Evolutionary conservation across 2,797 vertebrate genomes (phyloP).

Genomic region (Anguilla anguilla): DNA sequence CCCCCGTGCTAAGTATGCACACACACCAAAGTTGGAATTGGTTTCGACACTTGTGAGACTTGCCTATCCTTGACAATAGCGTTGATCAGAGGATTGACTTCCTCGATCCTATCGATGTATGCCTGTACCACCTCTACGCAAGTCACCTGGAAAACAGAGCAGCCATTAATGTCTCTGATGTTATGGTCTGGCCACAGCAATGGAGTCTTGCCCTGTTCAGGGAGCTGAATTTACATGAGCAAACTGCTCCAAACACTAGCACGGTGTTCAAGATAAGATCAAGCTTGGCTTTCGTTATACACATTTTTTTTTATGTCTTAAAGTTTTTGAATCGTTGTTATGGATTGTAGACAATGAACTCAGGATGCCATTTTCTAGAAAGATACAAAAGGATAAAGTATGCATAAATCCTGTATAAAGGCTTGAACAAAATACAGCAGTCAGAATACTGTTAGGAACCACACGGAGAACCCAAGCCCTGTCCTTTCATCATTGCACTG

Average conservation of each 20-base stretch:
- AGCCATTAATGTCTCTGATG: not conserved
- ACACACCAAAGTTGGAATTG: not conserved
- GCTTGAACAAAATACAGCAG: too few relatives aligned
- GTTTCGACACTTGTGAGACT: slow-evolving; percentile 38
- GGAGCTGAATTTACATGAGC: not conserved
- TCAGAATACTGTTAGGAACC: too few relatives aligned
- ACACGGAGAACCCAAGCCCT: too few relatives aligned
- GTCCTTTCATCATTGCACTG: too few relatives aligned
- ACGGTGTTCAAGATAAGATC: not conserved
- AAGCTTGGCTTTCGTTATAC: not conserved
- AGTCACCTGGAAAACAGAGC: slow-evolving; percentile 67
- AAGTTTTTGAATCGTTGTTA: not conserved
- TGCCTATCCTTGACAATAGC: slow-evolving; percentile 84
- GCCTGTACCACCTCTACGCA: slow-evolving; percentile 83
- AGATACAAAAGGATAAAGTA: not conserved
- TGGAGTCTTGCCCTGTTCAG: not conserved
- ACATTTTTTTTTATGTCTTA: not conserved
- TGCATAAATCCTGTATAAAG: too few relatives aligned
- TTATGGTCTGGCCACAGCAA: not conserved
- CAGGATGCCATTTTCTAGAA: not conserved
- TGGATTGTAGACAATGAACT: not conserved
- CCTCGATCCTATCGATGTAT: slow-evolving; percentile 82
- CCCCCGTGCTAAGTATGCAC: not conserved
- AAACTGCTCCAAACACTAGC: not conserved
- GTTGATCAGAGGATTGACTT: slow-evolving; percentile 85